Evolutionary conservation across 2,888 invertebrate genomes (phyloP).

Genomic region (Rotaria macrura): DNA sequence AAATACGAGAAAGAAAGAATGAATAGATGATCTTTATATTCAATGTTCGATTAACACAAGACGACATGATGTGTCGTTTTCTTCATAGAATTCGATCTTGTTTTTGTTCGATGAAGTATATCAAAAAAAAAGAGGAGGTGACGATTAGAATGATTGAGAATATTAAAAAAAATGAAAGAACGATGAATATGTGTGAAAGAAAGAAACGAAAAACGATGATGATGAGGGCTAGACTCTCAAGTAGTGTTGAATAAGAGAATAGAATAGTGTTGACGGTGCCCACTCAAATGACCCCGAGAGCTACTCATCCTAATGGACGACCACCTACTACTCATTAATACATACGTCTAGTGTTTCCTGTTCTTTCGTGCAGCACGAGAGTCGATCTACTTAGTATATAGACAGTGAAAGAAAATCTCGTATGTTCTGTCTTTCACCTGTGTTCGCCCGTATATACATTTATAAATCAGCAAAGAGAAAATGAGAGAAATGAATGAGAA

Average conservation of each 20-base stretch:
- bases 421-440: constrained; percentile 3
- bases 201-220: not conserved
- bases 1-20: not conserved
- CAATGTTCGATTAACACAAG: not conserved
- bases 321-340: not conserved
- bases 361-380: not conserved
- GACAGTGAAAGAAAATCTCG: not conserved
- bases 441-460: too few relatives aligned
- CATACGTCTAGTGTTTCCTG: constrained; percentile 11
- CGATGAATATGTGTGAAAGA: not conserved
- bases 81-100: not conserved
- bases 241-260: not conserved
- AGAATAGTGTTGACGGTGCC: not conserved
- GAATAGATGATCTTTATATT: not conserved
- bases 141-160: not conserved
- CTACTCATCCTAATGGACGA: not conserved
- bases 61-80: not conserved
- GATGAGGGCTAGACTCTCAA: not conserved
- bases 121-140: not conserved
- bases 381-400: not conserved
- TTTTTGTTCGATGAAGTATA: not conserved
- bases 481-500: not conserved
- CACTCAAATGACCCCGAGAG: not conserved
- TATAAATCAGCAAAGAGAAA: not conserved
- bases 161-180: not conserved